phyloP scores from a whole-genome alignment of 2,888 invertebrate genomes.

The Copidosoma aretas region DNA sequence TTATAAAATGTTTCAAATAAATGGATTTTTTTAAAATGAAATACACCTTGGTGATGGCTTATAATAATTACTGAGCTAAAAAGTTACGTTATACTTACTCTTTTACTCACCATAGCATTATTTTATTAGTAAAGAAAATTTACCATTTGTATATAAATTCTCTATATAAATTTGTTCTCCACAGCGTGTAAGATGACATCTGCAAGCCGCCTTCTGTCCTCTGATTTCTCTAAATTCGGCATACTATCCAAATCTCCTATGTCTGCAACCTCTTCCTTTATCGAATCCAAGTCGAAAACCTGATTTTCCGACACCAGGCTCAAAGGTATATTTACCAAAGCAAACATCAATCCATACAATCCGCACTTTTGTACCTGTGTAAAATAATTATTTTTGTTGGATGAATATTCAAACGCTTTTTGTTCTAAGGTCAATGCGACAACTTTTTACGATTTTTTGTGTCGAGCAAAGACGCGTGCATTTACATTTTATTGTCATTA shows the following conservation, averaged over 20 bases:
- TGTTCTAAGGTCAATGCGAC: too few species aligned
- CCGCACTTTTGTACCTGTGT: constrained; percentile 65
- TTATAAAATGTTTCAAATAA: background rate
- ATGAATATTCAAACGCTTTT: background rate
- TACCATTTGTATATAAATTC: background rate
- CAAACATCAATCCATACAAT: constrained; percentile 67
- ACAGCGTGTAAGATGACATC: constrained; percentile 72
- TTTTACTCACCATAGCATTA: too few species aligned
- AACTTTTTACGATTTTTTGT: too few species aligned
- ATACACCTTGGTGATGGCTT: too few species aligned
- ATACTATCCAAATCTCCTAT: constrained; percentile 73
- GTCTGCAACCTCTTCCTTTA: constrained; percentile 66
- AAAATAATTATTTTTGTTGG: constrained; percentile 14
- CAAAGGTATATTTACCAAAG: constrained; percentile 69
- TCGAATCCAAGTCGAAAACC: constrained; percentile 66
- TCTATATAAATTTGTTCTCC: constrained; percentile 64
- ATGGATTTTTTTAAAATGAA: background rate
- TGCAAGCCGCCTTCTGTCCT: constrained; percentile 69
- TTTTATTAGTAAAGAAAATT: too few species aligned
- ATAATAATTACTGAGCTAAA: too few species aligned
- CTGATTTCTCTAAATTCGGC: constrained; percentile 67
- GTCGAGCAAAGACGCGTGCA: background rate
- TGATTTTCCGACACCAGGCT: constrained; percentile 68
- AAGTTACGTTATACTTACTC: too few species aligned
- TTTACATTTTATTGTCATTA: background rate